Base-by-base conservation (phyloP, 1,140 invertebrate species). In the Octopus sinensis region DNA sequence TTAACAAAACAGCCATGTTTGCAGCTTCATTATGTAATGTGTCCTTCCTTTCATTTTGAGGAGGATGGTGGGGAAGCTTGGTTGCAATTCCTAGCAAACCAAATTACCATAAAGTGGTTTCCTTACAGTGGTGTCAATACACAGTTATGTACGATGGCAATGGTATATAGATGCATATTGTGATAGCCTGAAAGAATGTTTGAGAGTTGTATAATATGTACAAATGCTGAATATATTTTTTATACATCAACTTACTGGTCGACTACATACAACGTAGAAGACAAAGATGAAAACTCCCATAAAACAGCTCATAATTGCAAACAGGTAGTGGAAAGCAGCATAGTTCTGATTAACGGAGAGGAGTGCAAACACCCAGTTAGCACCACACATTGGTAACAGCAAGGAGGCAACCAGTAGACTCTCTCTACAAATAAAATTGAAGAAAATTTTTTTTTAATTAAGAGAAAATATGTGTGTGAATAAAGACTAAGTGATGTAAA, bases 231-330 rank as follows among this genome's bases (percentile, higher is more conserved):
- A 43, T 43, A 43, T 43, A 43, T 43, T 43, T 43, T 43, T 43
- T 43, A 62, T 73, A 13, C 17, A 73, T 73, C 52, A 13, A 77
- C 79, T 94, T 51, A 96, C 95, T 83, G 95, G 92, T 75, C 93
- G 92, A 87, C 96, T 96, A 78, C 95, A 92, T 81, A 96, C 93
- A 86, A 95, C 95, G 87, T 96, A 96, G n/a, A 95, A 95, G 54
- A 95, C 91, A 54, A 96, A 92, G 43, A 96, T 93, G 84, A 95
- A 96, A 4, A 94, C 91, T 1, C 95, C 94, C 86, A 96, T 95
- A 5, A 94, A 86, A 2, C 94, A 91, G 0, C 95, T 92, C 51
- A 95, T 93, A 4, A 93, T 91, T 4, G 94, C 94, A 82, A 96
- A 93, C 81, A 94, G 91, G 85, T 95, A 94, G 83, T 94, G 94